Evolutionary conservation across 2,888 invertebrate species (phyloP).

Genomic region (Drosophila fungiperda): DNA sequence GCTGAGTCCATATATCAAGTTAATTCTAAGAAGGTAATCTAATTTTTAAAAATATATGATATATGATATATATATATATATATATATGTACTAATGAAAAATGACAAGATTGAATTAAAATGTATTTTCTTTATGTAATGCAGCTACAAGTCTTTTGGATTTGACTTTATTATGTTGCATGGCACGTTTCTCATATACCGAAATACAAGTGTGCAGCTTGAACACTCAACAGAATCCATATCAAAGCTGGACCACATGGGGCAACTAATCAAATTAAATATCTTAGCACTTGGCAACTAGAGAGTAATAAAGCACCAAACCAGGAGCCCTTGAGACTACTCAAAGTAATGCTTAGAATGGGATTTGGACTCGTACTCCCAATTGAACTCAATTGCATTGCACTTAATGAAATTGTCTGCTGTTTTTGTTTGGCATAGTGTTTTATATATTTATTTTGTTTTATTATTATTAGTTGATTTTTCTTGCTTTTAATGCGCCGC

Average conservation of each 20-base stretch:
- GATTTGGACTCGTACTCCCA: conserved; percentile 1
- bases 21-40: conserved; percentile 21
- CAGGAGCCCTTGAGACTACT: neutral
- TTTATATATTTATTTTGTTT: conserved; percentile 16
- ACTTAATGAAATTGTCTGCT: conserved; percentile 69
- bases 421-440: conserved; percentile 45
- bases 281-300: conserved; percentile 16
- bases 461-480: neutral
- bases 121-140: neutral
- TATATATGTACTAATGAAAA: neutral
- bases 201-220: neutral
- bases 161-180: conserved; percentile 45
- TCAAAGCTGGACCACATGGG: conserved; percentile 8
- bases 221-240: neutral
- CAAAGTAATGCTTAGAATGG: neutral
- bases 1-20: conserved; percentile 8
- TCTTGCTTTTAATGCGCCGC: conserved; percentile 43
- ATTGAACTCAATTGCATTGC: conserved; percentile 34
- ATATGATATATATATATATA: neutral
- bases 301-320: conserved; percentile 22
- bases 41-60: neutral
- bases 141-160: conserved; percentile 41
- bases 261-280: conserved; percentile 44
- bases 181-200: conserved; percentile 37
- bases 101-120: neutral